Evolutionary conservation across 1,140 invertebrate genomes (phyloP).

Genomic region (Drosophila murphyi): DNA sequence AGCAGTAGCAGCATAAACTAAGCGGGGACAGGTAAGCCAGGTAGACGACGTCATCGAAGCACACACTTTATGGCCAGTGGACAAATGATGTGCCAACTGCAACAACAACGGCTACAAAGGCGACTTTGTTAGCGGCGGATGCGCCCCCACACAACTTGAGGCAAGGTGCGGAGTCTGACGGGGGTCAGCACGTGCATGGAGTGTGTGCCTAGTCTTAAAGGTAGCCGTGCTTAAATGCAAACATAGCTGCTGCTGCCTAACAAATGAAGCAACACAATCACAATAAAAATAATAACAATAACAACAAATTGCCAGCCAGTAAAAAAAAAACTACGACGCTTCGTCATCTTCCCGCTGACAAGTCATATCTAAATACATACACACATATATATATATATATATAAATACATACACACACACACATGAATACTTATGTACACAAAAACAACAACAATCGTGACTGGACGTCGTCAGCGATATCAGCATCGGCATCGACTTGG

Average conservation of each 20-base stretch:
- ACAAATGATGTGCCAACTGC: slow-evolving; percentile 7
- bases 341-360: slow-evolving; percentile 54
- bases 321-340: slow-evolving; percentile 42
- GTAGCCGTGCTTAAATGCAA: slow-evolving; percentile 4
- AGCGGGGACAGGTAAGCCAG: slow-evolving; percentile 40
- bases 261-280: slow-evolving; percentile 55
- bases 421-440: background rate
- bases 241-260: slow-evolving; percentile 29
- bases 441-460: slow-evolving; percentile 38
- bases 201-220: background rate
- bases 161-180: no score
- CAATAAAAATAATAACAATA: slow-evolving; percentile 50
- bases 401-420: slow-evolving; percentile 2
- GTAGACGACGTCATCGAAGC: background rate
- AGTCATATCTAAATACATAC: background rate
- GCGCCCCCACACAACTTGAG: background rate
- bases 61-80: slow-evolving; percentile 19
- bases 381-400: slow-evolving; percentile 2
- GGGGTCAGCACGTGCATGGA: slow-evolving; percentile 11
- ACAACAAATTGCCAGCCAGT: slow-evolving; percentile 44
- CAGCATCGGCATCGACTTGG: slow-evolving; percentile 31
- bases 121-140: slow-evolving; percentile 15
- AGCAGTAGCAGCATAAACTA: background rate
- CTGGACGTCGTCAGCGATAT: slow-evolving; percentile 27
- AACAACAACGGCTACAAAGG: slow-evolving; percentile 6